Evolutionary conservation across 64 coral and sea anemone species (phyloP), one percentile per base, ranked within the genome.

Genomic region (Montipora foliosa): DNA sequence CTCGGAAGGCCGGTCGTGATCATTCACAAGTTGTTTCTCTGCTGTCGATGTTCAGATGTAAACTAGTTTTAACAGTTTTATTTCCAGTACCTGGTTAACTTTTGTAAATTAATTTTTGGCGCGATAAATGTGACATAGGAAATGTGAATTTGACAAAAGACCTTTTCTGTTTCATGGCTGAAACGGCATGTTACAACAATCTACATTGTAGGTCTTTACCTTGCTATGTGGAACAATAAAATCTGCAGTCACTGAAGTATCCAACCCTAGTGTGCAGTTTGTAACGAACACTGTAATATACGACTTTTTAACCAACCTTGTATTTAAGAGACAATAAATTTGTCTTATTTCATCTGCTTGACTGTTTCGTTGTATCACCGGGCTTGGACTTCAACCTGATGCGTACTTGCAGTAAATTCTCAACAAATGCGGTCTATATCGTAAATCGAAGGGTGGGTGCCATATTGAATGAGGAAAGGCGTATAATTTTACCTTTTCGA

Each of bases 321-420:
- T 84, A 84, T 84, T 84, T 84, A 84, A 84, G 81, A 67, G 25
- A 29, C 81, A 84, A 67, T 84, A 84, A 84, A 58, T 17, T 60
- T 67, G 81, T 84, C 29, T 47, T 68, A 8, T 9, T 37, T 37
- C 8, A 22, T 74, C 6, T 6, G 71, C 71, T 9, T 15, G 7
- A 4, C 37, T 8, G 0, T 67, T 67, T 67, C 3, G 16, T 17
- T 14, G 62, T 6, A 55, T 55, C 4, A 7, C 52, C 6, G 52
- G 52, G 52, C 0, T 55, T 55, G 52, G 5, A 10, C 52, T 55
- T 55, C 52, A 55, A 55, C 52, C 52, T 55, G 37, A 37, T 37
- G 37, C 37, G 37, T 37, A 37, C 37, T 37, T 37, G 2, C 1
- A 37, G 2, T 37, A 37, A 37, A 37, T 37, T 37, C 37, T 37